Evolutionary conservation across 1,140 invertebrate genomes (phyloP).

Genomic region (Solenopsis fugax): DNA sequence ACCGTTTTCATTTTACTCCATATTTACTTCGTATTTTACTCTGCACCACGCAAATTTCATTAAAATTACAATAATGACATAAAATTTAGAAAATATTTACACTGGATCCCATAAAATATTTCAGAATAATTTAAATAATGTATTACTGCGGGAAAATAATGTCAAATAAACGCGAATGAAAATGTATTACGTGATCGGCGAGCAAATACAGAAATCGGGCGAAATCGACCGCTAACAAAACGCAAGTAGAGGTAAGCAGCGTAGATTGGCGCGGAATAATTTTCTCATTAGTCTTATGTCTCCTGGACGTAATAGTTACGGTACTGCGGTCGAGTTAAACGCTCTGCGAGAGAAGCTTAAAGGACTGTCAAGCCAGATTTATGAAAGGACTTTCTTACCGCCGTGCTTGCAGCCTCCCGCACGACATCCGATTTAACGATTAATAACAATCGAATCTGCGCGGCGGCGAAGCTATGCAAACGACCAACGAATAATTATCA

Average conservation of each 20-base stretch:
- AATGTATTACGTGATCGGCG: background rate
- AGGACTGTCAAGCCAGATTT: constrained; percentile 52
- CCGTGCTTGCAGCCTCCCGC: background rate
- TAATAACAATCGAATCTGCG: constrained; percentile 18
- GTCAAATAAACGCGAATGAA: background rate
- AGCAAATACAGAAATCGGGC: background rate
- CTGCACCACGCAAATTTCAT: background rate
- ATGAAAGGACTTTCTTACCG: constrained; percentile 32
- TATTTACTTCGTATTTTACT: background rate
- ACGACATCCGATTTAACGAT: constrained; percentile 9
- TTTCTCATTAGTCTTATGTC: background rate
- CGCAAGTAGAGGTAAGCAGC: too few species aligned
- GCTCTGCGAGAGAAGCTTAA: constrained; percentile 41
- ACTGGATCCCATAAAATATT: background rate
- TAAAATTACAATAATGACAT: background rate
- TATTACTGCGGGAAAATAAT: background rate
- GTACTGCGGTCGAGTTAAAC: constrained; percentile 27
- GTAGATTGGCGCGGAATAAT: constrained; percentile 1
- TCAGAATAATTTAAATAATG: background rate
- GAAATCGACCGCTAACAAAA: background rate
- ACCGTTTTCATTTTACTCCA: background rate
- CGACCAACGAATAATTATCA: constrained; percentile 16
- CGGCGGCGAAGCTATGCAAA: background rate
- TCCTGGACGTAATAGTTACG: constrained; percentile 30
- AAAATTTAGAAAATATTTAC: background rate